phyloP scores from a whole-genome alignment of 2,888 invertebrate genomes.

The Tridacna gigas region DNA sequence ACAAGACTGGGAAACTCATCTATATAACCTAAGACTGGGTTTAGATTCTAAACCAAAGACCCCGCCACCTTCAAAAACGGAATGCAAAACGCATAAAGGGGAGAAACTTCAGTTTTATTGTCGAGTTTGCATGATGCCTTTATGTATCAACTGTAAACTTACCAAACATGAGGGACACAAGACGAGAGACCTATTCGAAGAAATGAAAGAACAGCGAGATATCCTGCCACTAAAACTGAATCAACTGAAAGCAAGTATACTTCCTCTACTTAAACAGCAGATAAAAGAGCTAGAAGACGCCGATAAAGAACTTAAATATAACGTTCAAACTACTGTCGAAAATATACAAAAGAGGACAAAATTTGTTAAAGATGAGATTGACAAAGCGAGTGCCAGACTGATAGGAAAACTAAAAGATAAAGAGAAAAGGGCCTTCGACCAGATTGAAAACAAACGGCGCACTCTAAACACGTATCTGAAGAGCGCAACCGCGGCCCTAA shows the following conservation, averaged over 20 bases:
- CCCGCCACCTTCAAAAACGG: slow-evolving; percentile 37
- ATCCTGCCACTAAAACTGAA: slow-evolving; percentile 54
- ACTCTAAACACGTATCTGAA: slow-evolving; percentile 41
- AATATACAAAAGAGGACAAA: slow-evolving; percentile 55
- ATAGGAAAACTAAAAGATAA: slow-evolving; percentile 50
- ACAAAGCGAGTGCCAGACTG: slow-evolving; percentile 50
- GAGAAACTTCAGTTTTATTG: slow-evolving; percentile 62
- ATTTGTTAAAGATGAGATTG: slow-evolving; percentile 60
- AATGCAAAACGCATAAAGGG: slow-evolving; percentile 51
- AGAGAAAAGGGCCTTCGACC: slow-evolving; percentile 39
- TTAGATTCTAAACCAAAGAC: slow-evolving; percentile 16
- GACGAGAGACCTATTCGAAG: slow-evolving; percentile 57
- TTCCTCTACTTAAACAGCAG: slow-evolving; percentile 60
- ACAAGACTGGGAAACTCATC: slow-evolving; percentile 50
- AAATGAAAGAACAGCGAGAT: slow-evolving; percentile 59
- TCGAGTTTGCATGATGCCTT: slow-evolving; percentile 51
- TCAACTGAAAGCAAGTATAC: slow-evolving; percentile 55
- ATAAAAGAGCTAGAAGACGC: slow-evolving; percentile 56
- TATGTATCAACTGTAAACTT: slow-evolving; percentile 62
- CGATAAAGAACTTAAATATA: slow-evolving; percentile 44
- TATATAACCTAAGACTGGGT: slow-evolving; percentile 4
- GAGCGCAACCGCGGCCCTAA: slow-evolving; percentile 51
- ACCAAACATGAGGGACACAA: slow-evolving; percentile 65
- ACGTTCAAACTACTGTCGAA: slow-evolving; percentile 56
- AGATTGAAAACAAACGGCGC: slow-evolving; percentile 43